Base-by-base conservation (phyloP, 2,797 vertebrate species). In the Eospalax fontanierii region DNA sequence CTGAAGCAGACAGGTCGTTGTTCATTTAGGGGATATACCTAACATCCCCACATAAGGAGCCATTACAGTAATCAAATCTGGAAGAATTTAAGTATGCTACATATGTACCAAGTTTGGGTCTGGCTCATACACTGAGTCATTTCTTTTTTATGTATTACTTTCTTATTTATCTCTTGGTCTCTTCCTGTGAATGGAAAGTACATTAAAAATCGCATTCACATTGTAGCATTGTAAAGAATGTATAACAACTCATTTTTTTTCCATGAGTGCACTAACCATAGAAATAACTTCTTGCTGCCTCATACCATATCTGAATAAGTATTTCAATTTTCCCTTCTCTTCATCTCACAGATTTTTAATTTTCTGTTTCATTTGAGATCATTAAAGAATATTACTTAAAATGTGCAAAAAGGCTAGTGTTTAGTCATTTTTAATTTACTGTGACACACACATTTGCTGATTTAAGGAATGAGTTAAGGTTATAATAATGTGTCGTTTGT, bases 361-460 rank as follows among this genome's bases (percentile, higher is more conserved):
- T 97, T 97, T 97, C 97, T 98, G 94, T 97, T 97, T 97, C 97
- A 97, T 97, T 98, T 97, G 96, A 96, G 87, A 87, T 96, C 97
- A 96, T 98, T 98, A 97, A 94, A 59, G 82, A 96, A 91, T 96
- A 94, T 96, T 93, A 95, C 88, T 96, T 95, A 96, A 95, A 96
- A 97, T 95, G 91, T 81, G 78, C 80, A 94, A 92, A 93, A 83
- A 73, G 80, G 68, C 88, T 91, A 95, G 87, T 90, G 79, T 96
- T 97, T 97, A 96, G 96, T 97, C 95, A 95, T 97, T 97, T 95
- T 95, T 81, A 98, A 97, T 97, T 97, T 96, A 84, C 89, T 93
- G 95, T 97, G 94, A 96, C 85, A 94, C 71, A 92, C 35, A 95
- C 66, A 96, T 97, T 92, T 94, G 90, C 95, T 95, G 96, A 95